Evolutionary conservation across 2,113 vertebrate genomes (phyloP).

Genomic region (Beaufortia kweichowensis): DNA sequence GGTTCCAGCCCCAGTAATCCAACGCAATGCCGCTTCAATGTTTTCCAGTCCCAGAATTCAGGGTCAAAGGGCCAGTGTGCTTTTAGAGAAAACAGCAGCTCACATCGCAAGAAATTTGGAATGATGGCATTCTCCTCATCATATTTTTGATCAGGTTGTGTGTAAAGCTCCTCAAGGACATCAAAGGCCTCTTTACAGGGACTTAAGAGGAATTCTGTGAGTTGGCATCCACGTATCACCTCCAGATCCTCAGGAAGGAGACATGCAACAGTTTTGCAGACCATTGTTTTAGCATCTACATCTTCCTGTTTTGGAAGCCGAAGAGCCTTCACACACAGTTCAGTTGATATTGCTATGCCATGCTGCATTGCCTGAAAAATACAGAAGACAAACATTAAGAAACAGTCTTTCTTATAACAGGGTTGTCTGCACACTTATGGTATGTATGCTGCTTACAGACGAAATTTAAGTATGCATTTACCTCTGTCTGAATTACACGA

Average conservation of each 20-base stretch:
- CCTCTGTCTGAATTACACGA: conserved; percentile 93
- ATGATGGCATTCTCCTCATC: conserved; percentile 89
- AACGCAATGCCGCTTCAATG: conserved; percentile 87
- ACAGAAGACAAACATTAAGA: background rate
- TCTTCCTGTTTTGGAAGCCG: conserved; percentile 88
- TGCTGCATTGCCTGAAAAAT: conserved; percentile 79
- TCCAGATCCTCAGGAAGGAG: conserved; percentile 92
- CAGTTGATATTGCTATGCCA: conserved; percentile 85
- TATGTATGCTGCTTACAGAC: background rate
- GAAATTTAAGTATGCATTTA: conserved; percentile 54
- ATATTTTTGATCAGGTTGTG: conserved; percentile 92
- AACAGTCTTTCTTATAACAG: background rate
- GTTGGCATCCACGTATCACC: conserved; percentile 91
- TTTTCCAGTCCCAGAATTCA: conserved; percentile 99
- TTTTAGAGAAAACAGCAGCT: conserved; percentile 91
- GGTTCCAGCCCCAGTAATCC: conserved; percentile 84
- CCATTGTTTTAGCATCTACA: conserved; percentile 85
- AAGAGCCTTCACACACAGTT: conserved; percentile 93
- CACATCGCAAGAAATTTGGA: conserved; percentile 95
- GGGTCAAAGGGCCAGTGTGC: conserved; percentile 97
- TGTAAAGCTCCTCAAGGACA: conserved; percentile 85
- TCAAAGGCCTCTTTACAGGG: conserved; percentile 82
- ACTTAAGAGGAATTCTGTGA: conserved; percentile 92
- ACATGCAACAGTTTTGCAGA: conserved; percentile 92
- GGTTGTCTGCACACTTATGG: no score